These are phyloP conservation scores for Otocyon megalotis DNA, from an alignment of 2,113 vertebrate genomes.

Conservation along the genomic window DNA sequence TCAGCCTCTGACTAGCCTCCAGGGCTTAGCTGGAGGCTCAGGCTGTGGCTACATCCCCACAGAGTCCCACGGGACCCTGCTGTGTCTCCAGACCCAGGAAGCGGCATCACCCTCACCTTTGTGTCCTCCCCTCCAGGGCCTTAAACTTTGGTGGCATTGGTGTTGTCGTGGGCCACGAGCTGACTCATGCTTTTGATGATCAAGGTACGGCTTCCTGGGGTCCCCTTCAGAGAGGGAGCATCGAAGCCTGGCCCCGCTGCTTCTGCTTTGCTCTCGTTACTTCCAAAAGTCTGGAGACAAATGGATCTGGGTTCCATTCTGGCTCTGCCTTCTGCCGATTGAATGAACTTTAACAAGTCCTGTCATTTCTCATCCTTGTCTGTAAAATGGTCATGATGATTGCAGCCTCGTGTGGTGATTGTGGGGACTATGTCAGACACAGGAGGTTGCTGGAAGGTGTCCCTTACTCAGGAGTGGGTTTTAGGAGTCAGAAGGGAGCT, in stretches of 20 bases:
- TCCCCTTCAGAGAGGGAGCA: background rate
- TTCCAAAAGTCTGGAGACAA: background rate
- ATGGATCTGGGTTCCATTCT: background rate
- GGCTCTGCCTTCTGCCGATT: background rate
- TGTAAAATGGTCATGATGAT: background rate
- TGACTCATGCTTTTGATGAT: conserved; percentile 98
- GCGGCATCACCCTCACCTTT: background rate
- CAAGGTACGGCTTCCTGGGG: conserved; percentile 88
- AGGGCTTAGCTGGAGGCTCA: background rate
- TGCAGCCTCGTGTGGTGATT: accelerated
- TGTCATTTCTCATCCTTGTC: background rate
- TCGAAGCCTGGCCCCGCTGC: background rate
- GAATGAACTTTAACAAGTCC: background rate
- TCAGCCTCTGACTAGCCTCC: background rate
- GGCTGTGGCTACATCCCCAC: background rate
- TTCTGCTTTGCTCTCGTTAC: background rate
- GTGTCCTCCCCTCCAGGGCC: conserved; percentile 86
- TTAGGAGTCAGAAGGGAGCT: background rate
- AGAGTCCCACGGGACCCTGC: background rate
- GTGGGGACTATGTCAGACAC: background rate
- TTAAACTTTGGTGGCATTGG: conserved; percentile 98
- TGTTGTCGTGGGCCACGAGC: conserved; percentile 96
- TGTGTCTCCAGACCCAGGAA: background rate
- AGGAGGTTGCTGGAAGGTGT: accelerated
- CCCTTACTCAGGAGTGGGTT: accelerated